Base-by-base conservation (phyloP, 1,140 invertebrate genomes). In the Zaprionus gabonicus region DNA sequence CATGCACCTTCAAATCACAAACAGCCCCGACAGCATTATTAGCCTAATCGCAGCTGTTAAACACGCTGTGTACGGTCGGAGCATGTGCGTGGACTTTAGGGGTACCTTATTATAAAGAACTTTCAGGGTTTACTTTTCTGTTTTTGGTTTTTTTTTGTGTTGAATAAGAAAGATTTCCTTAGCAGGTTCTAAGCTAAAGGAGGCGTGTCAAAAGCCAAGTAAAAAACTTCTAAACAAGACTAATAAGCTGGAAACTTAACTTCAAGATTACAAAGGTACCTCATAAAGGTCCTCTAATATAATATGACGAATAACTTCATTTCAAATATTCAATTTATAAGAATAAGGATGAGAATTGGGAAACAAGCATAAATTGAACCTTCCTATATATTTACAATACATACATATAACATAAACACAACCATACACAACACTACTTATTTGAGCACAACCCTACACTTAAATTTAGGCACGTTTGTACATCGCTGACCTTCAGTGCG, bases 401-500 rank as follows among this genome's bases (percentile, higher is more conserved):
- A 17, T 7, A n/a, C 2, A 6, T 17, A 41, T 41, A 41, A 20
- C 2, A 51, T 56, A 17, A 38, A 28, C 2, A 0, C 9, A 34
- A 34, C 9, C 31, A 10, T 34, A 34, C 9, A 34, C 31, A 34
- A 34, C 3, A 34, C 31, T 34, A 10, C 31, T 34, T 34, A 34
- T 34, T 34, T 34, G 31, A 10, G 3, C 31, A 10, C 9, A 34
- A 34, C 9, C 31, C 31, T 34, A 34, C 9, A 41, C 38, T 17
- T 46, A 46, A 46, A 3, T 46, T 9, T 9, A 46, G 41, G 41
- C n/a, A 46, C 41, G 41, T 46, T 41, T 41, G 41, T 46, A 46
- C 41, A 46, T 17, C n/a, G n/a, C n/a, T 17, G n/a, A 84, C 84
- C 84, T 87, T 87, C 84, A 23, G 23, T 70, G 81, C 84, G 84